Evolutionary conservation across 2,113 vertebrate species (phyloP).

Genomic region (Eclectus roratus): DNA sequence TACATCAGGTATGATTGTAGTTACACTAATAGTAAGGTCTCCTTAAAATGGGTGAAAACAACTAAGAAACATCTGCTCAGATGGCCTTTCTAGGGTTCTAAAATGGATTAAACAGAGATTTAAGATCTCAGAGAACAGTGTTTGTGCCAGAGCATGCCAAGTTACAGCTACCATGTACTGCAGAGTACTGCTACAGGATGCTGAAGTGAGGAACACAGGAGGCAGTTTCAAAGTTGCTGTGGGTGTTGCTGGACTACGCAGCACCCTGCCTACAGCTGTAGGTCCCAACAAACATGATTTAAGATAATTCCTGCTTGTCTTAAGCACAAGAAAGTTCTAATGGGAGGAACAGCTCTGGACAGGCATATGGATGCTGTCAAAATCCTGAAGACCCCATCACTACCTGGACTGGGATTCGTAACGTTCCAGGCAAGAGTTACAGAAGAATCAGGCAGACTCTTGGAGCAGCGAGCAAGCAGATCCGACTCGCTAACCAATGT

Average conservation of each 20-base stretch:
- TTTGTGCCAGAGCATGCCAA: accelerated
- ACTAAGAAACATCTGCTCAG: background rate
- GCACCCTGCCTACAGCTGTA: background rate
- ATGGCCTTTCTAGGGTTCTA: background rate
- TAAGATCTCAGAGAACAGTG: background rate
- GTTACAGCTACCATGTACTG: background rate
- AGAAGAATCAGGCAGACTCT: background rate
- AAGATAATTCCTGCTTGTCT: background rate
- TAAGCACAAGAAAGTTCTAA: background rate
- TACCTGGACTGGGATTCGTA: background rate
- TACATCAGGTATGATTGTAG: background rate
- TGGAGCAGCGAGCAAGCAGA: background rate
- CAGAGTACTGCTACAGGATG: background rate
- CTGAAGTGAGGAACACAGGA: background rate
- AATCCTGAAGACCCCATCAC: background rate
- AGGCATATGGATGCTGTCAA: background rate
- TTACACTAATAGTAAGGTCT: background rate
- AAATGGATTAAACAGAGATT: background rate
- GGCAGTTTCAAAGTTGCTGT: background rate
- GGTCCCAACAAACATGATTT: background rate
- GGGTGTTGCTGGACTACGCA: background rate
- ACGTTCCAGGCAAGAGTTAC: background rate
- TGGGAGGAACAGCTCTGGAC: background rate
- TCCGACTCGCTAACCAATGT: background rate
- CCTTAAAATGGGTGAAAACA: background rate